These are phyloP conservation scores for Pedetes capensis DNA, from an alignment of 2,113 vertebrate genomes.

Conservation along the genomic window DNA sequence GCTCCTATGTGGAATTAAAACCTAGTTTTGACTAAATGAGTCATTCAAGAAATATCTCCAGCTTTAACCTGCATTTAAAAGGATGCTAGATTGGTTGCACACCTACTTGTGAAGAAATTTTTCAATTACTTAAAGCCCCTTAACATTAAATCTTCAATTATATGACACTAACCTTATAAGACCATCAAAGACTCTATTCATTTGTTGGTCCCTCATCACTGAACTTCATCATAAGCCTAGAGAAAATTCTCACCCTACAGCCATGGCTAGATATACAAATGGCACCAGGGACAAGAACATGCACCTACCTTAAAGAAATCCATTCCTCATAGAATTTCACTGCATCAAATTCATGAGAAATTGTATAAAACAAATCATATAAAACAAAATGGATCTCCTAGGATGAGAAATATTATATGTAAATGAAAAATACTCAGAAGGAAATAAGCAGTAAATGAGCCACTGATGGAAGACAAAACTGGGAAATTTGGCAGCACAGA, in stretches of 20 bases:
- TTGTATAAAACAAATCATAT: background rate
- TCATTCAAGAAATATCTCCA: background rate
- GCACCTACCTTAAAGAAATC: background rate
- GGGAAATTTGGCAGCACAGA: background rate
- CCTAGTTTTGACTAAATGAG: background rate
- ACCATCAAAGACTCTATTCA: background rate
- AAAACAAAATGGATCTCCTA: background rate
- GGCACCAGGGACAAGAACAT: background rate
- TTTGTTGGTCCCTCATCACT: background rate
- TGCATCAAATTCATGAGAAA: background rate
- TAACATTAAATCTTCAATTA: background rate
- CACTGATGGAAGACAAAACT: background rate
- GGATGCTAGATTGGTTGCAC: background rate
- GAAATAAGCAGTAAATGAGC: background rate
- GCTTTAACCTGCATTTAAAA: background rate
- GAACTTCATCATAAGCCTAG: background rate
- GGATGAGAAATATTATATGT: background rate
- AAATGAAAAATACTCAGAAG: background rate
- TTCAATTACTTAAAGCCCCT: background rate
- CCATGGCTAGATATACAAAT: background rate
- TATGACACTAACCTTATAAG: background rate
- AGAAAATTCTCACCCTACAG: background rate
- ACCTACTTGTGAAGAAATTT: background rate
- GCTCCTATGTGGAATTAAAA: background rate
- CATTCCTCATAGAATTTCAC: background rate